Conservation (phyloP, 2,113 vertebrate genomes). For the Spheniscus mendiculus region DNA sequence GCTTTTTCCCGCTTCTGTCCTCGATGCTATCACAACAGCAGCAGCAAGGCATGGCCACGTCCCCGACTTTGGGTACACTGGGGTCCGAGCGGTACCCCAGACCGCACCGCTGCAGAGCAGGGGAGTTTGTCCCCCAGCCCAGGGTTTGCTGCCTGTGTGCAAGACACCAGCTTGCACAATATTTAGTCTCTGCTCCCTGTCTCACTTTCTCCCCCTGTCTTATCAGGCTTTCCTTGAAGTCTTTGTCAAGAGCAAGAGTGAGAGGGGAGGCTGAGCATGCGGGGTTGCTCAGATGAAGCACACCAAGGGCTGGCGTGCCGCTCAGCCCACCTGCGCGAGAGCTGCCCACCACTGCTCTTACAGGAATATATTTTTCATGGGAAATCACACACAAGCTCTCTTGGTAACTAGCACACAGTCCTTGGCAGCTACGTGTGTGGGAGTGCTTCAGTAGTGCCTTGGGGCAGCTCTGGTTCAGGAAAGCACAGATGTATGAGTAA, state of each 20-base stretch:
- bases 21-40: not conserved
- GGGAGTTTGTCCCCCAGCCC: not conserved
- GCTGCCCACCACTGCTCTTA: not conserved
- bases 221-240: not conserved
- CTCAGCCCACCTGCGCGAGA: not conserved
- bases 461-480: not conserved
- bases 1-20: not conserved
- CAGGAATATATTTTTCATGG: not conserved
- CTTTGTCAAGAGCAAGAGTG: not conserved
- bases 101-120: not conserved
- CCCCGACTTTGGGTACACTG: not conserved
- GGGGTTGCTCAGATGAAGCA: rapidly evolving
- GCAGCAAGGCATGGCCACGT: rapidly evolving
- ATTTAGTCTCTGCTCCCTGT: not conserved
- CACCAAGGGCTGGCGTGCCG: rapidly evolving
- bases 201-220: not conserved
- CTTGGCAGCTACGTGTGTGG: not conserved
- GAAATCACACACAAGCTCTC: not conserved
- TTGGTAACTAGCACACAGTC: not conserved
- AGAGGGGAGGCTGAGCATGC: not conserved
- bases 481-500: not conserved
- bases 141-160: not conserved
- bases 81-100: not conserved
- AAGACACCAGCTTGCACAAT: not conserved
- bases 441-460: not conserved